phyloP scores from a whole-genome alignment of 2,888 invertebrate species.

The Strigamia maritima region DNA sequence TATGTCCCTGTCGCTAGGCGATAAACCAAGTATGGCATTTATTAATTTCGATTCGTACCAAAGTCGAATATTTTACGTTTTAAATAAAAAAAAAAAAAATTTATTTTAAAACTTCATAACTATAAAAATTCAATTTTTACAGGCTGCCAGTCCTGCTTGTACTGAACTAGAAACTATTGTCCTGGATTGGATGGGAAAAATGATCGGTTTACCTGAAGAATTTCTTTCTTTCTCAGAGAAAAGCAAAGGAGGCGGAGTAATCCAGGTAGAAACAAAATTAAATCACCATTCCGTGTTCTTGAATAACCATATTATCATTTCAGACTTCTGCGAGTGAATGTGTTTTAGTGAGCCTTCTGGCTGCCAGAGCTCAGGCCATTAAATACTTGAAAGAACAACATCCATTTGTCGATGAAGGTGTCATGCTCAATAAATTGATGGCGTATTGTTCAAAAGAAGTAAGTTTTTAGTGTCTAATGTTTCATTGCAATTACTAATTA shows the following conservation, averaged over 20 bases:
- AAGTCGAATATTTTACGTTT: too few relatives aligned
- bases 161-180: constrained; percentile 94
- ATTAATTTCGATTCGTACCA: background rate
- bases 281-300: background rate
- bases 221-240: constrained; percentile 80
- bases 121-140: constrained; percentile 43
- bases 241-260: constrained; percentile 89
- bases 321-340: constrained; percentile 96
- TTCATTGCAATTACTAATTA: background rate
- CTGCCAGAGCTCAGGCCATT: constrained; percentile 84
- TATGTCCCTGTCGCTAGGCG: background rate
- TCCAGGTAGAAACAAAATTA: constrained; percentile 65
- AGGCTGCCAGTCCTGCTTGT: constrained; percentile 96
- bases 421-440: constrained; percentile 85
- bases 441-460: constrained; percentile 61
- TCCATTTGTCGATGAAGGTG: constrained; percentile 83
- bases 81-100: too few relatives aligned
- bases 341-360: constrained; percentile 84
- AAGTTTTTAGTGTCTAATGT: constrained; percentile 37
- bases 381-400: constrained; percentile 78
- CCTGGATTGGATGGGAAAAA: constrained; percentile 77
- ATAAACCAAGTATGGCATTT: background rate
- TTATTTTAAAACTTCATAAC: background rate
- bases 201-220: constrained; percentile 81
- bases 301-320: constrained; percentile 43